These are phyloP conservation scores for Smittia sp. DNA, from an alignment of 2,888 invertebrate genomes.

Conservation along the genomic window DNA sequence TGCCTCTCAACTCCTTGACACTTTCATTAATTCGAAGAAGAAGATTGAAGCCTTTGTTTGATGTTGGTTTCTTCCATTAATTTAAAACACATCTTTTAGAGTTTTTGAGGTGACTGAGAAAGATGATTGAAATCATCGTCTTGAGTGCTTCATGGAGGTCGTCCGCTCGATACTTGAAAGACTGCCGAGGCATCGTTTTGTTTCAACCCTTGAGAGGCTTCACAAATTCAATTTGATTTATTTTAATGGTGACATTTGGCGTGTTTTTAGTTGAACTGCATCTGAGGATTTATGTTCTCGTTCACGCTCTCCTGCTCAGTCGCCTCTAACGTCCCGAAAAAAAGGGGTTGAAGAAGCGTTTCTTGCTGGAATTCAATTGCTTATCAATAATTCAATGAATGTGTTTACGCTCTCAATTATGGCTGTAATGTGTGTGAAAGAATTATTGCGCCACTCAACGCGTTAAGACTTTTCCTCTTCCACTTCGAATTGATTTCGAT, in stretches of 20 bases:
- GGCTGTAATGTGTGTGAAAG: slow-evolving; percentile 19
- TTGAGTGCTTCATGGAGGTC: too few species aligned
- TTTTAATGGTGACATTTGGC: slow-evolving; percentile 21
- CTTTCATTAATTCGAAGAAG: too few species aligned
- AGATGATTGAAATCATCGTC: too few species aligned
- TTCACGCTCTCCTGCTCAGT: slow-evolving; percentile 3
- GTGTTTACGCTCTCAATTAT: slow-evolving; percentile 4
- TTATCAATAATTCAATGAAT: slow-evolving; percentile 18
- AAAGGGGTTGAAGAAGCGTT: neutral
- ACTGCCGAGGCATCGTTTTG: too few species aligned
- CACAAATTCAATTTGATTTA: slow-evolving; percentile 8
- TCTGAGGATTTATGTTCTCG: too few species aligned
- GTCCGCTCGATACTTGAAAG: too few species aligned
- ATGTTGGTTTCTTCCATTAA: slow-evolving; percentile 1
- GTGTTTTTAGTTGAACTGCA: too few species aligned
- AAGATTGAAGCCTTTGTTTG: neutral
- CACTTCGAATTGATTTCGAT: neutral
- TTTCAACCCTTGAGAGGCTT: neutral
- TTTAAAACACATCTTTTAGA: too few species aligned
- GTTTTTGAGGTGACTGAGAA: too few species aligned
- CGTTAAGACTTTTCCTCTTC: neutral
- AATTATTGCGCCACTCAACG: slow-evolving; percentile 15
- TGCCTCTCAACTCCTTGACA: neutral
- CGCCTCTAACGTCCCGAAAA: neutral
- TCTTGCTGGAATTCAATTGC: slow-evolving; percentile 4